These are phyloP conservation scores for Enteromius treurensis DNA, from an alignment of 2,797 vertebrate species.

Conservation along the genomic window DNA sequence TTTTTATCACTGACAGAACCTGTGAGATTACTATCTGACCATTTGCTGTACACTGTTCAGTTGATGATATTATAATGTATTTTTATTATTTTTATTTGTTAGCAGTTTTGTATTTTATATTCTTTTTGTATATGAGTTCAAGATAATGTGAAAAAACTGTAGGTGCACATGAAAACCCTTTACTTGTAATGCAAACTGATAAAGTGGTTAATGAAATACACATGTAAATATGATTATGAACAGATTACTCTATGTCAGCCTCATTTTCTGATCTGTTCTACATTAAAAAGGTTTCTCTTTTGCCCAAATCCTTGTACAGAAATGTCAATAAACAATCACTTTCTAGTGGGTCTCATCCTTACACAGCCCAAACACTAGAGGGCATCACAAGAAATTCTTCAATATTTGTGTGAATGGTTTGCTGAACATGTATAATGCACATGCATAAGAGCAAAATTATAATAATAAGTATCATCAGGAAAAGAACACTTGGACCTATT, in stretches of 20 bases:
- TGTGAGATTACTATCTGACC: conserved; percentile 4
- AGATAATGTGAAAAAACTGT: conserved; percentile 55
- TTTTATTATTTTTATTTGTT: conserved; percentile 66
- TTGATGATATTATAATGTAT: conserved; percentile 8
- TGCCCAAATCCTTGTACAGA: conserved; percentile 82
- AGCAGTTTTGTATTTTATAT: conserved; percentile 49
- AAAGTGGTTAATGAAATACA: conserved; percentile 1
- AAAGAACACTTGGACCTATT: too few species aligned
- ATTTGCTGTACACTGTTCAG: conserved; percentile 15
- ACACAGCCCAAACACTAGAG: conserved; percentile 11
- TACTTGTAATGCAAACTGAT: neutral
- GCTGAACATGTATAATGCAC: neutral
- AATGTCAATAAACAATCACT: conserved; percentile 90
- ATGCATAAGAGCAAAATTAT: neutral
- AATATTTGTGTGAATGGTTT: neutral
- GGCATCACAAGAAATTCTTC: conserved; percentile 1
- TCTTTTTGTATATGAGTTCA: conserved; percentile 31
- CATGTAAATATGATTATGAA: conserved; percentile 14
- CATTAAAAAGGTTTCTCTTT: conserved; percentile 70
- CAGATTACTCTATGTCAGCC: neutral
- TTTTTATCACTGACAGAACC: neutral
- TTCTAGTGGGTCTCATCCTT: conserved; percentile 74
- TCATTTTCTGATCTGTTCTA: neutral
- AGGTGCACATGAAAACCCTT: conserved; percentile 13
- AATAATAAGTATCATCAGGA: too few species aligned